Percentiles rank a stretch among this genome's conserved stretches.
phyloP scores from a whole-genome alignment of 2,797 vertebrate species.

The Morelia viridis region DNA sequence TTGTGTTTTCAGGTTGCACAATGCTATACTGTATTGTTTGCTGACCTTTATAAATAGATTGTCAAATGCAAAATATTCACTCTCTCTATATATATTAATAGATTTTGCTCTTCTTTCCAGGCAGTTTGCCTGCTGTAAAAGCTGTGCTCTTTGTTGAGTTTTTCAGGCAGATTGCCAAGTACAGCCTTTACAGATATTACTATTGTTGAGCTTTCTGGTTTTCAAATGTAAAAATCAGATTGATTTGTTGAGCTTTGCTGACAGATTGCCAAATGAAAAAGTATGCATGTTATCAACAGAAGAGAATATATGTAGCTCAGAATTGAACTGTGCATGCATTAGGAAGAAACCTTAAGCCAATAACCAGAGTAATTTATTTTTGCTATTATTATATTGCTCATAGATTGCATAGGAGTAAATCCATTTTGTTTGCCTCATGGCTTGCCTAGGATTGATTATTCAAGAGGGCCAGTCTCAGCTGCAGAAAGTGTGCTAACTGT shows the following conservation, averaged over 20 bases:
- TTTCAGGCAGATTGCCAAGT: background rate
- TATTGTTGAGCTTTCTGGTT: background rate
- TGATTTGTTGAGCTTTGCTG: background rate
- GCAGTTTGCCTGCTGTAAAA: background rate
- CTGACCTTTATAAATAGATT: background rate
- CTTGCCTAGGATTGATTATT: background rate
- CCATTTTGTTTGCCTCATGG: background rate
- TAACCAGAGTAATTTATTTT: background rate
- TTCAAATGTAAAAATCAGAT: background rate
- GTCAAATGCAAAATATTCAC: background rate
- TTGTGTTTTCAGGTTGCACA: background rate
- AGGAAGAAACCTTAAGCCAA: background rate
- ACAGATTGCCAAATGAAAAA: background rate
- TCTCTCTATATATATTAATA: background rate
- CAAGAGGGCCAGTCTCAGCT: background rate
- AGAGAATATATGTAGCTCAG: no score
- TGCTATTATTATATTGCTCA: background rate
- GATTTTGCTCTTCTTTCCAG: background rate
- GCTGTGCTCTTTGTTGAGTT: background rate
- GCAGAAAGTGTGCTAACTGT: background rate
- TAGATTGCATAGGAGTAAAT: background rate
- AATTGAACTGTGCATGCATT: background rate
- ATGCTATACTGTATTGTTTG: background rate
- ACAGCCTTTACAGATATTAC: background rate
- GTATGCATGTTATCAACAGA: background rate